Evolutionary conservation across 2,797 vertebrate species (phyloP), one percentile per base, ranked within the genome.

Genomic region (Diglossa cyanea): DNA sequence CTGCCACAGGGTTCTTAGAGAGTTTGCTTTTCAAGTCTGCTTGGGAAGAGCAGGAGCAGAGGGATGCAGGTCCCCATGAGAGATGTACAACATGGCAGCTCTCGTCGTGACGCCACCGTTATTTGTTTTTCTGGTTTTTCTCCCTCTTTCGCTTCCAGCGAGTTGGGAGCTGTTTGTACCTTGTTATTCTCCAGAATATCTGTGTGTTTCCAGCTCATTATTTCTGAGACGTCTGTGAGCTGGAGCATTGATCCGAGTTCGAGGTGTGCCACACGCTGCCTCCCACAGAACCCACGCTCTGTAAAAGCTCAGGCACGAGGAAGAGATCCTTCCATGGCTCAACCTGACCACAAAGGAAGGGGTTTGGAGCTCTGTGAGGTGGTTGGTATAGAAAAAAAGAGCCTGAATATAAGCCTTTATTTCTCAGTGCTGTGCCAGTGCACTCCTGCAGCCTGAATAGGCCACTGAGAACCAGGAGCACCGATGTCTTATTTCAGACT

Each of bases 141-240:
- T 92, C 67, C 63, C 48, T 3, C 71, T 90, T 57, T 54, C 24
- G 33, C 20, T 66, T 62, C 26, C 80, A 57, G 92, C 40, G 33
- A 26, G 37, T 25, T 74, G 74, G 88, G 93, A 91, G 83, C 86
- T 90, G 83, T 72, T 95, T 88, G 76, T 86, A 55, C 7, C 2
- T 70, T 55, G 76, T 72, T 88, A 24, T 76, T 88, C 73, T 93
- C 73, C 55, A 48, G 88, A 86, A 86, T 70, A 60, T 65, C 73
- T 16, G 68, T 68, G 61, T 63, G 58, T 88, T 94, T 78, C 76
- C 86, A 90, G 83, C 92, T 95, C 83, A 15, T 96, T 92, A 94
- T 97, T 94, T 70, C 71, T 4, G 74, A 90, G 88, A 23, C 17
- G 0, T 66, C 72, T 54, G 51, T 37, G 81, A 75, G 94, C 66